Base-by-base conservation (phyloP, 2,113 vertebrate species). In the Sisor rabdophorus region DNA sequence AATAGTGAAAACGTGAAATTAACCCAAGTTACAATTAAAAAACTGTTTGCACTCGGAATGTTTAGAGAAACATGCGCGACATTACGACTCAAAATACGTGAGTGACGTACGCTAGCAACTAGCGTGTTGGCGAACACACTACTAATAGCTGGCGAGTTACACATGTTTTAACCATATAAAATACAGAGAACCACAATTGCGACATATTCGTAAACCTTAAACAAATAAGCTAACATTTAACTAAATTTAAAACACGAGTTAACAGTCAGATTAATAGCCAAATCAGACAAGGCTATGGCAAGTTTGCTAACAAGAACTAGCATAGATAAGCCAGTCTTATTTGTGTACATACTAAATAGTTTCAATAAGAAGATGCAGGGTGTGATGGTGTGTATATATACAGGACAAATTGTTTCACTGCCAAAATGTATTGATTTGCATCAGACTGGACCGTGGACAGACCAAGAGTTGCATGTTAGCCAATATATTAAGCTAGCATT, bases 401-500 rank as follows among this genome's bases (percentile, higher is more conserved):
- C 22, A 1, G 20, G 28, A 20, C 11, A 20, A 2, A 36, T 36
- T 10, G 30, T 17, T 64, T 20, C 22, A 36, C n/a, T 48, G 2
- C 7, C 24, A 5, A 68, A 28, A 52, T 3, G 22, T 20, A 2
- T 20, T 10, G 0, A 55, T 69, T n/a, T 58, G 28, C 36, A 68
- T 11, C 22, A 60, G 19, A 10, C 20, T 24, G 40, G 17, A 2
- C 13, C 24, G 22, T 40, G 36, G 17, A 72, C n/a, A 58, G 9
- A 36, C 15, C 48, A 16, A n/a, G 30, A 5, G 8, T 56, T 15
- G 6, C 24, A 59, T 19, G 44, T 19, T 26, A 50, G 63, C 63
- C 15, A n/a, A n/a, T n/a, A n/a, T 8, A 50, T 15, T 9, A 15
- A 22, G 71, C 28, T 82, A 79, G 59, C 73, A 44, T 2, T 16